Percentiles rank a stretch among this genome's conserved stretches.
phyloP scores from a whole-genome alignment of 2,113 vertebrate species.

The Parus major region DNA sequence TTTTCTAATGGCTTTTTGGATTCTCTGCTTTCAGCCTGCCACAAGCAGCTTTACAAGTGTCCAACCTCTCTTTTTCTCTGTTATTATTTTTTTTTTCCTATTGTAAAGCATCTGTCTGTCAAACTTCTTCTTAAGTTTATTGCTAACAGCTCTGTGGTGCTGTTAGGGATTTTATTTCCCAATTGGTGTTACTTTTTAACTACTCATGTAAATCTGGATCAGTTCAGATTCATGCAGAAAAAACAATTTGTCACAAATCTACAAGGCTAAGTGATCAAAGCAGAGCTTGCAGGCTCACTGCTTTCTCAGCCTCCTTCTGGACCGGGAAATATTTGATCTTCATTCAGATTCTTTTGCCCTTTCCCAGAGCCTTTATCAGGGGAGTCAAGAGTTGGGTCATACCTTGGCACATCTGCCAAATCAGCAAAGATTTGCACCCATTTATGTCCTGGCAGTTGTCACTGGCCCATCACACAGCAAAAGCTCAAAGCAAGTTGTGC shows the following conservation, averaged over 20 bases:
- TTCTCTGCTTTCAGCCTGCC: background rate
- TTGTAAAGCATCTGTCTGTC: slow-evolving; percentile 3
- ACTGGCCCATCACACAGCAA: background rate
- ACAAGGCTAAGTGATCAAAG: slow-evolving; percentile 47
- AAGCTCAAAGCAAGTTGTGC: background rate
- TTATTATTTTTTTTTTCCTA: background rate
- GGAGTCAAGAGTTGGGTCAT: background rate
- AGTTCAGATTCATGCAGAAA: slow-evolving; percentile 35
- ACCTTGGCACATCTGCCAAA: background rate
- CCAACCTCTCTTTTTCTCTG: background rate
- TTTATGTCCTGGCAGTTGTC: background rate
- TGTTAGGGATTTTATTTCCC: slow-evolving; percentile 12
- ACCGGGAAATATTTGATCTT: background rate
- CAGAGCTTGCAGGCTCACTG: background rate
- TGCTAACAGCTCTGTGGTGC: background rate
- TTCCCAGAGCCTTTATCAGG: background rate
- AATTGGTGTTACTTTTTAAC: slow-evolving; percentile 29
- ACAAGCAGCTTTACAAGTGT: background rate
- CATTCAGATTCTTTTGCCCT: background rate
- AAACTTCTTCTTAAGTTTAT: slow-evolving; percentile 36
- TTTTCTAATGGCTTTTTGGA: slow-evolving; percentile 12
- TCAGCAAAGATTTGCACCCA: background rate
- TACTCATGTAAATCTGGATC: slow-evolving; percentile 57
- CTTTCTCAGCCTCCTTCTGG: background rate
- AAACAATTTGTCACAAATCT: slow-evolving; percentile 40